These are phyloP conservation scores for Falco peregrinus DNA, from an alignment of 2,797 vertebrate genomes.

Conservation along the genomic window DNA sequence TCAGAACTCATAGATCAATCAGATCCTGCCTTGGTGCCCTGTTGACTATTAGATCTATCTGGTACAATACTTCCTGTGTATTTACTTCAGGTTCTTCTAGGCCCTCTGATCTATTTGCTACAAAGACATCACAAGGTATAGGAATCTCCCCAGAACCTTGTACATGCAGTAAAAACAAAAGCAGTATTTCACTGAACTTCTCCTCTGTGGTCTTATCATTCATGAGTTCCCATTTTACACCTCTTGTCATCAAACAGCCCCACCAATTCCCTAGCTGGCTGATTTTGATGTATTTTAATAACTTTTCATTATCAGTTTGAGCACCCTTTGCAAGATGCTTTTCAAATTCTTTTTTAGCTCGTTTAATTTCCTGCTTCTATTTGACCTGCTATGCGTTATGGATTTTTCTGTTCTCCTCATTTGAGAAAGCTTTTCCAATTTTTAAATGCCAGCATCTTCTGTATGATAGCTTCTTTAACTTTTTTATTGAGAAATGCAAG, in stretches of 20 bases:
- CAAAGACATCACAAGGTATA: background rate
- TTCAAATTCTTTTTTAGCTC: conserved; percentile 8
- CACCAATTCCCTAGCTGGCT: background rate
- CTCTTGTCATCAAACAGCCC: background rate
- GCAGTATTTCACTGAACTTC: background rate
- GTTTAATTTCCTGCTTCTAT: conserved; percentile 53
- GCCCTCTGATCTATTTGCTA: background rate
- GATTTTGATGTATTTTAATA: conserved; percentile 25
- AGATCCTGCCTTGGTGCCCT: background rate
- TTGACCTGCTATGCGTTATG: background rate
- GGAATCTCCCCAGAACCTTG: background rate
- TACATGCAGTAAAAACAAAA: background rate
- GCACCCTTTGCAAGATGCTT: background rate
- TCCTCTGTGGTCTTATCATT: background rate
- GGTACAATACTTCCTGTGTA: background rate
- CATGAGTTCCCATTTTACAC: background rate
- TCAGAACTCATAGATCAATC: background rate
- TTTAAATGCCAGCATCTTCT: background rate
- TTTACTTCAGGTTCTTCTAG: background rate
- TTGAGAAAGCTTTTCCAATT: background rate
- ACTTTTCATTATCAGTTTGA: background rate
- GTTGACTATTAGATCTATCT: background rate
- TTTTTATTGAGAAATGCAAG: background rate
- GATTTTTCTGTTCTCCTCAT: conserved; percentile 20
- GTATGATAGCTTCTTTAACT: background rate